Conservation (phyloP, 2,797 vertebrate species). For the Oryzias sinensis region DNA sequence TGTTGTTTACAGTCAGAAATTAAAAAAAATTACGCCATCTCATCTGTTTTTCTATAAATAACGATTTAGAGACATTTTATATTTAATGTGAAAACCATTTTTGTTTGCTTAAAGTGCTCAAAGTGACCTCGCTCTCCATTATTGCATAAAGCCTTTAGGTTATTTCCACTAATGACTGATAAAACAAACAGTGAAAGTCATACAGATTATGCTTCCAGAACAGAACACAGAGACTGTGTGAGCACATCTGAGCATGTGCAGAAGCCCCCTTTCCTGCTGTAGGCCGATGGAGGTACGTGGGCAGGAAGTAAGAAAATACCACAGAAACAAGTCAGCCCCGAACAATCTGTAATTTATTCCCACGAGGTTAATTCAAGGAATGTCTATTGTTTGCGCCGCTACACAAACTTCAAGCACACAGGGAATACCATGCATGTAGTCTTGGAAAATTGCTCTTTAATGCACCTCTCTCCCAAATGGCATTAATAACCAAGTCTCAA, state of each 20-base stretch:
- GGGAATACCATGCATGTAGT: too few relatives aligned
- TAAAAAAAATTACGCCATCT: too few relatives aligned
- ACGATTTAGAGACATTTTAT: too few relatives aligned
- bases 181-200: constrained; percentile 20
- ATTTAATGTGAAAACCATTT: too few relatives aligned
- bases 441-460: too few relatives aligned
- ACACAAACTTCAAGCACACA: constrained; percentile 23
- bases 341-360: constrained; percentile 49
- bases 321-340: constrained; percentile 41
- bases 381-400: constrained; percentile 42
- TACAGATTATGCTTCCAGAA: constrained; percentile 10
- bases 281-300: constrained; percentile 35
- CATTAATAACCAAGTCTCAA: too few relatives aligned
- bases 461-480: not conserved
- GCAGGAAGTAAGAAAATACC: constrained; percentile 52
- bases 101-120: too few relatives aligned
- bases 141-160: too few relatives aligned
- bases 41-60: too few relatives aligned
- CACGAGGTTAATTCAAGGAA: constrained; percentile 51
- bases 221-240: constrained; percentile 3
- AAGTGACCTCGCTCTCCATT: too few relatives aligned
- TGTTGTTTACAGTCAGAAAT: too few relatives aligned
- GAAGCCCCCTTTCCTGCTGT: constrained; percentile 50
- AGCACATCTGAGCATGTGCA: not conserved
- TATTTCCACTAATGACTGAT: not conserved